Base-by-base conservation (phyloP, 1,140 invertebrate genomes). In the Psix sp. region DNA sequence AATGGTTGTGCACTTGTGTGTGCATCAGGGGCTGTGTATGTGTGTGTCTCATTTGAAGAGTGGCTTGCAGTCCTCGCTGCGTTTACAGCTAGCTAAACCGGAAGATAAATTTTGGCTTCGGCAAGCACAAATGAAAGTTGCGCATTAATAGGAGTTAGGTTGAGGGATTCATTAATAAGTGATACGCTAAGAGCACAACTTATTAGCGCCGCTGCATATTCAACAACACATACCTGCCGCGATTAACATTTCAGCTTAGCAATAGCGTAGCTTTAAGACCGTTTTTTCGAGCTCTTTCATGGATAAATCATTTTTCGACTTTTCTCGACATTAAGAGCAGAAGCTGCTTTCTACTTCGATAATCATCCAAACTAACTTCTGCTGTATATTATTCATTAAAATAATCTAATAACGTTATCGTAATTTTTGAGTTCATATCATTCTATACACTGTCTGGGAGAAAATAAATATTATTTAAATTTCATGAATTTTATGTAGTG, bases 101-200 rank as follows among this genome's bases (percentile, higher is more conserved):
- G 45, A 65, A 72, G 68, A 72, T 52, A 65, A 51, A 65, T 63
- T 63, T 63, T 63, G 45, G 59, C 68, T 71, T 71, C 57, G 57
- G 57, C 51, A 63, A 71, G 67, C 59, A 45, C 68, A 59, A 71
- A 72, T 52, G 68, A 72, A 72, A 65, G 51, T 71, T 59, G 45
- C 46, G 51, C 51, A 21, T 52, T 52, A 59, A 72, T 21, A 20
- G 21, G 42, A 54, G 51, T 39, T 42, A 49, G 42, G 49, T 20
- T 49, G 49, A 33, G 57, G 38, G 35, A 38, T 56, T 54, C 68
- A 52, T 72, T 72, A 72, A 72, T 72, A 52, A 65, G 45, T 52
- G 52, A 72, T 72, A 63, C 45, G 59, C 46, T 72, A 72, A 63
- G 59, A 59, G 59, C 59, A 39, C 59, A 43, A 72, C 59, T 72